Base-by-base conservation (phyloP, 2,113 vertebrate genomes). In the Hemicordylus capensis region DNA sequence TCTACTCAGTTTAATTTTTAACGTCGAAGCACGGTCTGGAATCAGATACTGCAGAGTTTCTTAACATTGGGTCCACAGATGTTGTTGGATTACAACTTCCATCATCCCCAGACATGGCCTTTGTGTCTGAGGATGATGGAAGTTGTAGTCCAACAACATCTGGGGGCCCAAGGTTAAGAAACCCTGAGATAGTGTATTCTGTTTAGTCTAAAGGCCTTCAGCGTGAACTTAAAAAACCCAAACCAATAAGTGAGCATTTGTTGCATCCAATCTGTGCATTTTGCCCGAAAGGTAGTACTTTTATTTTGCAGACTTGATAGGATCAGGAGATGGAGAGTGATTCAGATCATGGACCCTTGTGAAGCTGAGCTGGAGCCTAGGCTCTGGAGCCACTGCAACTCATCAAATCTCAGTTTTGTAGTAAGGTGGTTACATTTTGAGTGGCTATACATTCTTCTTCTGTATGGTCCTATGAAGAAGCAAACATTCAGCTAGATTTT, bases 141-240 rank as follows among this genome's bases (percentile, higher is more conserved):
- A n/a, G n/a, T n/a, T n/a, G n/a, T n/a, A n/a, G n/a, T n/a, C n/a
- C n/a, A n/a, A n/a, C n/a, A n/a, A n/a, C n/a, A n/a, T n/a, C n/a
- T n/a, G n/a, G n/a, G n/a, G n/a, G n/a, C n/a, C n/a, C n/a, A n/a
- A n/a, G n/a, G n/a, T n/a, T n/a, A n/a, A n/a, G n/a, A n/a, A n/a
- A n/a, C n/a, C n/a, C n/a, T n/a, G n/a, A n/a, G n/a, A n/a, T n/a
- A n/a, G n/a, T n/a, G n/a, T 75, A 56, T 58, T 28, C 76, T 91
- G 88, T 91, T 90, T 90, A 89, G 89, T 76, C 88, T 88, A 54
- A 0, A 0, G 87, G 92, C 70, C 31, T 79, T 85, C 42, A 79
- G 56, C 66, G 63, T 85, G 67, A 79, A 79, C 5, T 66, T 66
- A 61, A 54, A 72, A n/a, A n/a, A n/a, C n/a, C n/a, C n/a, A n/a